Percentiles rank a stretch among this genome's conserved stretches.
These are phyloP conservation scores for Hetaerina titia DNA, from an alignment of 2,888 invertebrate genomes.

Conservation along the genomic window DNA sequence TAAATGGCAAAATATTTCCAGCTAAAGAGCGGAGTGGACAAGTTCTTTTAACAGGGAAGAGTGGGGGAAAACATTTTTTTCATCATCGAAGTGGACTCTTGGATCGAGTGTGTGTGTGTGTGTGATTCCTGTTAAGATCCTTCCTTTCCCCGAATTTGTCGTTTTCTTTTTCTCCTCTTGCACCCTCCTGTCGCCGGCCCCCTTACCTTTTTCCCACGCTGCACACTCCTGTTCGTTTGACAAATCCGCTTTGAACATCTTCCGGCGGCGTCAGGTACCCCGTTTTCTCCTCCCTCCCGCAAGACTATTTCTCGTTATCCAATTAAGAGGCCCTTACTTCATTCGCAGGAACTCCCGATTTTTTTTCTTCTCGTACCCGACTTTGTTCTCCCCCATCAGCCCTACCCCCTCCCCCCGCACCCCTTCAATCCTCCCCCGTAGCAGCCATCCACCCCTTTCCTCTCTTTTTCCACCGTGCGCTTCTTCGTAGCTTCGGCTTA, in stretches of 20 bases:
- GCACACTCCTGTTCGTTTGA: background rate
- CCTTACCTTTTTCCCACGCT: background rate
- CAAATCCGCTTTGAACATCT: background rate
- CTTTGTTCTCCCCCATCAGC: background rate
- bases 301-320: constrained; percentile 56
- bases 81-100: background rate
- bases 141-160: no score
- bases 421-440: no score
- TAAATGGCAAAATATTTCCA: background rate
- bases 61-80: background rate
- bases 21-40: background rate
- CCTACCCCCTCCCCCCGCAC: background rate
- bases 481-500: background rate
- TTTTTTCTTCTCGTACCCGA: background rate
- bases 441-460: background rate
- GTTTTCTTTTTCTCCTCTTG: background rate
- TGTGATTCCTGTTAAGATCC: background rate
- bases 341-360: background rate
- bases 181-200: background rate
- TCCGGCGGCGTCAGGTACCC: background rate
- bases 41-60: background rate
- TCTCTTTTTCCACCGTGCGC: background rate
- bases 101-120: background rate
- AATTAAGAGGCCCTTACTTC: constrained; percentile 59
- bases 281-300: background rate